phyloP scores from a whole-genome alignment of 2,113 vertebrate species.

The Prinia subflava region DNA sequence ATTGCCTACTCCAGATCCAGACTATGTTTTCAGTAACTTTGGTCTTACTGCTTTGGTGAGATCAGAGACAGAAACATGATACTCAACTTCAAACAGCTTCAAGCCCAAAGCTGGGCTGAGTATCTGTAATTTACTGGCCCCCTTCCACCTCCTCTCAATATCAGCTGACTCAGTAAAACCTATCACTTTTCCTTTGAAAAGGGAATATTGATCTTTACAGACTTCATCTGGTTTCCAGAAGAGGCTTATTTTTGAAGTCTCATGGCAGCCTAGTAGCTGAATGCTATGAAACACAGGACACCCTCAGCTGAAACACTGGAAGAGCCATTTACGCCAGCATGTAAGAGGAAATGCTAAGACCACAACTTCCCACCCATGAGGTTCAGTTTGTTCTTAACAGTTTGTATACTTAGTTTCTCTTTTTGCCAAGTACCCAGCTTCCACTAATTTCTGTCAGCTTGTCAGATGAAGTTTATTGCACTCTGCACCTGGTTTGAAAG shows the following conservation, averaged over 20 bases:
- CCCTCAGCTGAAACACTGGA: not conserved
- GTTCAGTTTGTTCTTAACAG: not conserved
- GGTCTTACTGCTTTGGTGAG: not conserved
- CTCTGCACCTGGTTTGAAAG: not conserved
- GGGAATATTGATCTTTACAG: not conserved
- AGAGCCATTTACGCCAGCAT: not conserved
- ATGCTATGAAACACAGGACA: not conserved
- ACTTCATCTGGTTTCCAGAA: not conserved
- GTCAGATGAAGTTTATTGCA: not conserved
- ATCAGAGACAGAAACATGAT: not conserved
- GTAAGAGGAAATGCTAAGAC: not conserved
- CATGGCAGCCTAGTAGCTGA: not conserved
- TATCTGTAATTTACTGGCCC: not conserved
- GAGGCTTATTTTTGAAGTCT: not conserved
- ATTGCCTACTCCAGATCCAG: not conserved
- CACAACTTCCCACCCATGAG: conserved; percentile 36
- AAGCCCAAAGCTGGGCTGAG: not conserved
- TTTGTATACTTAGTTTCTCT: not conserved
- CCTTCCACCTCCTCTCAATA: not conserved
- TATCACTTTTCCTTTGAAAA: not conserved
- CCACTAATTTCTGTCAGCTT: not conserved
- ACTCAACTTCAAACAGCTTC: not conserved
- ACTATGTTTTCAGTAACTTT: not conserved
- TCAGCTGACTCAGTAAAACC: not conserved
- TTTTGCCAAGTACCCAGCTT: not conserved